Conservation (phyloP, 2,888 invertebrate genomes). For the Atethmia centrago region DNA sequence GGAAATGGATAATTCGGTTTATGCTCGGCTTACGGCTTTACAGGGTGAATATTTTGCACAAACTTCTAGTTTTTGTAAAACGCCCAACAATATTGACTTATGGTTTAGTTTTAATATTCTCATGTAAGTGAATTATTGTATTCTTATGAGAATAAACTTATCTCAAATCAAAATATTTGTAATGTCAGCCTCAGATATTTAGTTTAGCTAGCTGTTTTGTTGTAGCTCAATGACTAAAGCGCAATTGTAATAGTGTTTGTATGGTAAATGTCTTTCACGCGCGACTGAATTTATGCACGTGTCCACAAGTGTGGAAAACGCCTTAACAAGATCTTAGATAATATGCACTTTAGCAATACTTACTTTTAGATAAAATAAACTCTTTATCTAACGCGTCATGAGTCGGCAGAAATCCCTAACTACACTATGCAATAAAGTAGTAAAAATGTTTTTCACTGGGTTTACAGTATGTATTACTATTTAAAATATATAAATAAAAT, state of each 20-base stretch:
- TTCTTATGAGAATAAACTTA: too few relatives aligned
- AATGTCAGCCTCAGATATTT: conserved; percentile 8
- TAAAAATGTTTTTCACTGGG: too few relatives aligned
- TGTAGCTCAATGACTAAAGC: background rate
- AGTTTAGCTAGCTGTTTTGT: background rate
- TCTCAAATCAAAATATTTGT: too few relatives aligned
- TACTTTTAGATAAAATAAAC: conserved; percentile 4
- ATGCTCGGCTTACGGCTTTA: background rate
- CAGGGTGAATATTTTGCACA: too few relatives aligned
- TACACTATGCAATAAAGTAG: too few relatives aligned
- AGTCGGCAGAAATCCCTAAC: background rate
- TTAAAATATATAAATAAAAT: too few relatives aligned
- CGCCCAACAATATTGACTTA: too few relatives aligned
- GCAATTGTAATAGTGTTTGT: background rate
- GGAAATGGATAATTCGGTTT: conserved; percentile 9
- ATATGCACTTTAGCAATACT: background rate
- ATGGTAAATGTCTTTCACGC: background rate
- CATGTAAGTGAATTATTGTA: too few relatives aligned
- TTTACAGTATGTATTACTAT: too few relatives aligned
- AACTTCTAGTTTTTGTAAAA: too few relatives aligned
- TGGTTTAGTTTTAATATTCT: too few relatives aligned
- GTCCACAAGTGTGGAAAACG: conserved; percentile 11
- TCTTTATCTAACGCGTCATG: background rate
- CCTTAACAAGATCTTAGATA: conserved; percentile 9
- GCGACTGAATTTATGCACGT: background rate